Base-by-base conservation (phyloP, 2,888 invertebrate species). In the Kuschelorhynchus macadamiae region DNA sequence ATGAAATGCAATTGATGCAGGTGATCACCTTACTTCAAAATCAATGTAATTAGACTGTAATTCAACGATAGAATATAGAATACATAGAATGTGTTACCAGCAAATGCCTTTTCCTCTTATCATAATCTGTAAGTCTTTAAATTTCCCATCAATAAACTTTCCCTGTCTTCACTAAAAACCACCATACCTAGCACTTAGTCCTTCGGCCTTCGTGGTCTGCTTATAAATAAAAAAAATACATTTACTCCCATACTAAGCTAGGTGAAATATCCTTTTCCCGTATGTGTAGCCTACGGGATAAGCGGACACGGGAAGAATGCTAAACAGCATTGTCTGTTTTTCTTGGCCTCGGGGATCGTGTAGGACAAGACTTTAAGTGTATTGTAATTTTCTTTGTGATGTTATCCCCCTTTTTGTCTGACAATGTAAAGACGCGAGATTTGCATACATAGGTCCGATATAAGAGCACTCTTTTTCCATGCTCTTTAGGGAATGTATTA, bases 311-410 rank as follows among this genome's bases (percentile, higher is more conserved):
- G 68, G 59, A 44, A 42, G 68, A 68, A 68, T 68, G 59, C 68
- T 68, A 68, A 68, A 59, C 68, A 68, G 64, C 52, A 18, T 11
- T 36, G 57, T 59, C 53, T 63, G 68, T 59, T 63, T 64, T 64
- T 68, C 59, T 46, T 64, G 20, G 61, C 64, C 53, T 33, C 32
- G 53, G 53, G 68, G 59, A 59, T 53, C 59, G 49, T 68, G 68
- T 68, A 53, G 12, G 53, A 68, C 68, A 68, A 52, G 63, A 50
- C 47, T 64, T 57, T 64, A 64, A 68, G 67, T 67, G 52, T 67
- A 62, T 67, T 67, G 62, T 62, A 67, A 67, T 67, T 62, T 62
- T 67, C 67, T 57, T 56, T 62, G 50, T 12, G 53, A 63, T 59
- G 64, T 68, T 64, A n/a, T 42, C 21, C 18, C 60, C 50, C 57